Conservation (phyloP, 30 jellyfish, hydroid and myxozoan species). For the Turritopsis dohrnii region DNA sequence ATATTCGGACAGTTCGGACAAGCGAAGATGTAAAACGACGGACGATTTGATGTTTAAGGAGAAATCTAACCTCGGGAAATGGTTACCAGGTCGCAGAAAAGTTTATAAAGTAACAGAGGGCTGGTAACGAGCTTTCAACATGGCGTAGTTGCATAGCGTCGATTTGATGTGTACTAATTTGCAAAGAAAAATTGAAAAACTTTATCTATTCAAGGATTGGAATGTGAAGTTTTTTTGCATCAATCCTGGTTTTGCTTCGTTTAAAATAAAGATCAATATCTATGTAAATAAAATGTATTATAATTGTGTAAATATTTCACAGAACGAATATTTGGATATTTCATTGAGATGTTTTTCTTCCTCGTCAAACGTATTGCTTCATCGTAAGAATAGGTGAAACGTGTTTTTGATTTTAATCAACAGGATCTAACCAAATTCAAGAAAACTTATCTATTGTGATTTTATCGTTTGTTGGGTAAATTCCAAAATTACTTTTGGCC, state of each 20-base stretch:
- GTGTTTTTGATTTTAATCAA: too few species aligned
- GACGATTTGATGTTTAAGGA: background rate
- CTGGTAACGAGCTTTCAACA: background rate
- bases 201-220: too few species aligned
- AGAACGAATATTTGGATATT: background rate
- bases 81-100: conserved; percentile 11
- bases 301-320: background rate
- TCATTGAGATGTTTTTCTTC: background rate
- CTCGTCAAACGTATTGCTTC: background rate
- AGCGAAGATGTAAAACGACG: background rate
- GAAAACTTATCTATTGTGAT: too few species aligned
- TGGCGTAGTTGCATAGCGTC: background rate
- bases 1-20: background rate
- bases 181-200: too few species aligned
- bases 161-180: background rate
- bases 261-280: background rate
- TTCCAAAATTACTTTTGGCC: too few species aligned
- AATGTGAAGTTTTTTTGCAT: too few species aligned
- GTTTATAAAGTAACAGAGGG: background rate
- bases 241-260: background rate
- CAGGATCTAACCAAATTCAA: too few species aligned
- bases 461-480: too few species aligned
- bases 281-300: background rate
- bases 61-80: conserved; percentile 20
- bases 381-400: too few species aligned